phyloP scores from a whole-genome alignment of 2,113 vertebrate genomes.

The Bubo bubo region DNA sequence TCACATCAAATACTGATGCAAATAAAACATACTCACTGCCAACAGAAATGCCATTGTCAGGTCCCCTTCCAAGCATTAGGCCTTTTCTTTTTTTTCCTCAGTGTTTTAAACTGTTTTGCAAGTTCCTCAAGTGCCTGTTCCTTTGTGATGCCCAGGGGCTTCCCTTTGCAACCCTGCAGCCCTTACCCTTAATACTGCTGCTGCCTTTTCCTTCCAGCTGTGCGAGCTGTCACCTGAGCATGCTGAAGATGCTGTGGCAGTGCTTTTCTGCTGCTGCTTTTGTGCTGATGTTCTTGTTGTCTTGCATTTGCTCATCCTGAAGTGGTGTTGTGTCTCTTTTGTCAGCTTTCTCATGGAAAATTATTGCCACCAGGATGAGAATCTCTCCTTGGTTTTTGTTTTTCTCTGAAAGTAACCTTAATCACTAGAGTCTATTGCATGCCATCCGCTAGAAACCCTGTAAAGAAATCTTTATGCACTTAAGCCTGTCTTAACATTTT shows the following conservation, averaged over 20 bases:
- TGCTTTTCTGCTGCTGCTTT: background rate
- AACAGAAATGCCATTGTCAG: background rate
- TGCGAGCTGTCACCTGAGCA: background rate
- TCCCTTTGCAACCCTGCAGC: background rate
- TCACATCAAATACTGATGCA: background rate
- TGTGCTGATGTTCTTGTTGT: background rate
- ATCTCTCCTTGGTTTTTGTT: background rate
- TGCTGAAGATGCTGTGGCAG: rapidly evolving
- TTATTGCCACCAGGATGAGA: background rate
- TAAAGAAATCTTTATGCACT: background rate
- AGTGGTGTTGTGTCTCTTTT: background rate
- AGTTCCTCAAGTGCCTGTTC: background rate
- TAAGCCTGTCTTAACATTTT: background rate
- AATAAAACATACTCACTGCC: background rate
- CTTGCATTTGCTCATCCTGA: background rate
- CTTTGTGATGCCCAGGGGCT: background rate
- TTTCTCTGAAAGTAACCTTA: background rate
- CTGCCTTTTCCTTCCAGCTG: background rate
- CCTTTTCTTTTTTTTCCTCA: too few relatives aligned
- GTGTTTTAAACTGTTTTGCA: background rate
- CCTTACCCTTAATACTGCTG: background rate
- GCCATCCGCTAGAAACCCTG: background rate
- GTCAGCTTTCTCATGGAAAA: background rate
- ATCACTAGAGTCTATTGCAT: background rate
- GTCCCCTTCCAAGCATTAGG: background rate